Evolutionary conservation across 2,888 invertebrate genomes (phyloP).

Genomic region (Odontomyia ornata): DNA sequence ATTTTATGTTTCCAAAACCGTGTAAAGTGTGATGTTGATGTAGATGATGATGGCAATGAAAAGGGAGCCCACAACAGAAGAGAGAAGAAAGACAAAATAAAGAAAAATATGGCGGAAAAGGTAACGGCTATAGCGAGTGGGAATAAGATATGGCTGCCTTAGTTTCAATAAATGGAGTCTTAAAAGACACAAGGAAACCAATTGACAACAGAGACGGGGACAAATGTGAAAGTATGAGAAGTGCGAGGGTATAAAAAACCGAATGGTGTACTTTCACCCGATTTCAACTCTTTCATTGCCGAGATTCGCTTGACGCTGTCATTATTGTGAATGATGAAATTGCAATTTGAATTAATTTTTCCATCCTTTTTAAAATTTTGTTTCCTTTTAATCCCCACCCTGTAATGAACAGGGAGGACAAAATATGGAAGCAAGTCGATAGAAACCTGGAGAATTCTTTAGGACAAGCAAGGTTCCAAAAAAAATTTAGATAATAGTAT

Average conservation of each 20-base stretch:
- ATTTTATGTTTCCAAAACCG: slow-evolving; percentile 30
- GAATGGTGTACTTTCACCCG: too few relatives aligned
- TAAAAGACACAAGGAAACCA: too few relatives aligned
- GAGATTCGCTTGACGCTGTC: neutral
- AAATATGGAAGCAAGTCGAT: too few relatives aligned
- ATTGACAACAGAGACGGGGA: too few relatives aligned
- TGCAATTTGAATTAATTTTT: slow-evolving; percentile 43
- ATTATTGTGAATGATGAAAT: slow-evolving; percentile 11
- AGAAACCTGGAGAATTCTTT: too few relatives aligned
- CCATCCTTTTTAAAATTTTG: slow-evolving; percentile 2
- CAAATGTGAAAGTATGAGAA: too few relatives aligned
- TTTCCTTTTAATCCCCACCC: neutral
- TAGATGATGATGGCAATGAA: neutral
- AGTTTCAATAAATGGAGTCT: too few relatives aligned
- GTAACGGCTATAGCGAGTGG: neutral
- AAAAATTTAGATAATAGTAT: too few relatives aligned
- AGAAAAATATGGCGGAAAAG: neutral
- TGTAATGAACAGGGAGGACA: neutral
- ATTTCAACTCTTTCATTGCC: neutral
- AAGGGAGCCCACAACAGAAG: too few relatives aligned
- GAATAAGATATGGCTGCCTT: too few relatives aligned
- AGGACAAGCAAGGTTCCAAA: too few relatives aligned
- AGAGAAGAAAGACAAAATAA: neutral
- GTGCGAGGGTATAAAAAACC: too few relatives aligned
- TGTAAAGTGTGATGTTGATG: slow-evolving; percentile 19